Conservation (phyloP, 2,888 invertebrate genomes). For the Pemphredon lugubris region DNA sequence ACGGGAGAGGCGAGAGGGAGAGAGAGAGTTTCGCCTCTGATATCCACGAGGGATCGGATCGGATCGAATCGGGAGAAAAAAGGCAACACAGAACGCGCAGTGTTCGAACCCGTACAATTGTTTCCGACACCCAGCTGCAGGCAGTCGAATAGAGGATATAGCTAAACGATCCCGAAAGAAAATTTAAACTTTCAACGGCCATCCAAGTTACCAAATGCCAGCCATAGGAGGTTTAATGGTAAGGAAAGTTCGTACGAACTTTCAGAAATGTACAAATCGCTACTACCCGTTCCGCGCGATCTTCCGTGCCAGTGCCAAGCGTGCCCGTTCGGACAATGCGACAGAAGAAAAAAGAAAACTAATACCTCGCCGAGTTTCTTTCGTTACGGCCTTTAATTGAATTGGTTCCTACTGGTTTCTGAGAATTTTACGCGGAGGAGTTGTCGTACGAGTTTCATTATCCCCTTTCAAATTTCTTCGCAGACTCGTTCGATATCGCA, state of each 20-base stretch:
- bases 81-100: conserved; percentile 20
- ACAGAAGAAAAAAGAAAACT: conserved; percentile 23
- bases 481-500: too few relatives aligned
- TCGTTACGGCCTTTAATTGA: background rate
- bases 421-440: too few relatives aligned
- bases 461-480: too few relatives aligned
- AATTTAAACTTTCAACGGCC: conserved; percentile 51
- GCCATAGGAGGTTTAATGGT: conserved; percentile 44
- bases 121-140: conserved; percentile 32
- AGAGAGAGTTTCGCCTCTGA: conserved; percentile 41
- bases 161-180: conserved; percentile 51
- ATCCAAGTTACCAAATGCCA: conserved; percentile 44
- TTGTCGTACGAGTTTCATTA: too few relatives aligned
- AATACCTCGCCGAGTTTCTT: background rate
- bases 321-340: conserved; percentile 1
- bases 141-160: conserved; percentile 16
- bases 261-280: conserved; percentile 51
- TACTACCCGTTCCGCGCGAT: conserved; percentile 10
- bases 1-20: conserved; percentile 1
- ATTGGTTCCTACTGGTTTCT: background rate
- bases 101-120: conserved; percentile 24
- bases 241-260: conserved; percentile 45
- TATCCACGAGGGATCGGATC: conserved; percentile 9
- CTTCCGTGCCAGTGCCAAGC: conserved; percentile 23
- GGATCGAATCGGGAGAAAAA: conserved; percentile 9